Base-by-base conservation (phyloP, 2,113 vertebrate genomes). In the Tamias sibiricus region DNA sequence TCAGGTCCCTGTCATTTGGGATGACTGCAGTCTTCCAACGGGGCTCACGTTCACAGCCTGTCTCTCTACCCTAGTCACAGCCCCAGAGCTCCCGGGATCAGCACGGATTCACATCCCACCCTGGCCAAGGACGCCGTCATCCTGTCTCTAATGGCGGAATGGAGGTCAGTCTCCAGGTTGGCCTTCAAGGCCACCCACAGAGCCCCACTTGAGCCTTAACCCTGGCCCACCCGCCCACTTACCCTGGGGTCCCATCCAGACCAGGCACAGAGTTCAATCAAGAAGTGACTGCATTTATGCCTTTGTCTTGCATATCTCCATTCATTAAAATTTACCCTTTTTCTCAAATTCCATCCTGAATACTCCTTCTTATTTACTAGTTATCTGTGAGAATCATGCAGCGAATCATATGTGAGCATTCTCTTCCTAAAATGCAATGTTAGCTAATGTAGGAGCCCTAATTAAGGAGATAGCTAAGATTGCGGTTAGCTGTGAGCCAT, bases 1-100 rank as follows among this genome's bases (percentile, higher is more conserved):
- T 20, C 13, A 28, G 2, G 72, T 10, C 28, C 12, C 54, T 10
- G 9, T 5, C 11, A 26, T 20, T 19, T 59, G 13, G 40, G n/a
- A 59, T 8, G 0, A 11, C 19, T 9, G 8, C 0, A 1, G 8
- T 57, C 75, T 52, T 14, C 52, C 1, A 11, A 8, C 11, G 3
- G 8, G 37, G 8, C 47, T 54, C 20, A 4, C 0, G 3, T 11
- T 0, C 8, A 11, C 32, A 32, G 37, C 28, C n/a, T 6, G 5
- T 14, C 42, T n/a, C n/a, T 19, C 9, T 54, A n/a, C 2, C 37
- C 83, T 6, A 3, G 1, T 17, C 57, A 2, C 30, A 30, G 2
- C 35, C 11, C 26, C 8, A 6, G 0, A 0, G 30, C 42, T 7
- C 3, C 12, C 2, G 14, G 4, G 11, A 19, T 35, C 59, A 52